phyloP scores from a whole-genome alignment of 2,797 vertebrate species.

The Siniperca undulata region DNA sequence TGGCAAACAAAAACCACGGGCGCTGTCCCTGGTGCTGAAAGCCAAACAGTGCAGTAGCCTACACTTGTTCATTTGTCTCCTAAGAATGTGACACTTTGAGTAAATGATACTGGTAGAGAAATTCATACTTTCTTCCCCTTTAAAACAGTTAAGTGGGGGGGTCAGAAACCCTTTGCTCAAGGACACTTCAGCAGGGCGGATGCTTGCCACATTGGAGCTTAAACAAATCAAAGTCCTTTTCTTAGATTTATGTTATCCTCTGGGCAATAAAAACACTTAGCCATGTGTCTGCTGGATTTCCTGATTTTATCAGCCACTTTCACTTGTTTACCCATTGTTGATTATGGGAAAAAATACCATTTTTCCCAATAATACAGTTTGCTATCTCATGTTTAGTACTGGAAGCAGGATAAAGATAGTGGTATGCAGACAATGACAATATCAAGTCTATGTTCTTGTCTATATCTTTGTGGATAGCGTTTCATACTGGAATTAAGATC shows the following conservation, averaged over 20 bases:
- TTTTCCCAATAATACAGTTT: background rate
- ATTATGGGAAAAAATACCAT: no score
- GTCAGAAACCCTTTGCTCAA: conserved; percentile 38
- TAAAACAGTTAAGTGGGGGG: background rate
- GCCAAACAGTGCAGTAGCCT: background rate
- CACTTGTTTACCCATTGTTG: conserved; percentile 1
- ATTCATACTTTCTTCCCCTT: background rate
- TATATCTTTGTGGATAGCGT: background rate
- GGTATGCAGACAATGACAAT: background rate
- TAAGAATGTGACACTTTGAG: conserved; percentile 1
- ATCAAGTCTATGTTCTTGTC: background rate
- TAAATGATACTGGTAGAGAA: conserved; percentile 11
- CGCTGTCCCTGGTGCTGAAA: conserved; percentile 82
- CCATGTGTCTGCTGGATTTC: background rate
- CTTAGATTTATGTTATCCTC: conserved; percentile 4
- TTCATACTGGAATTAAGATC: conserved; percentile 13
- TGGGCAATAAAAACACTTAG: conserved; percentile 2
- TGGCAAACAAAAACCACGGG: conserved; percentile 41
- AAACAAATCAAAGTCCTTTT: conserved; percentile 18
- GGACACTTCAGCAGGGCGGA: conserved; percentile 48
- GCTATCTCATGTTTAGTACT: background rate
- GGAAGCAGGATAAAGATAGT: background rate
- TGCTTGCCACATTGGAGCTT: background rate
- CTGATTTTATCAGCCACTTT: conserved; percentile 11
- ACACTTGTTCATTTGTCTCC: conserved; percentile 4